Evolutionary conservation across 2,113 vertebrate genomes (phyloP).

Genomic region (Canis aureus): DNA sequence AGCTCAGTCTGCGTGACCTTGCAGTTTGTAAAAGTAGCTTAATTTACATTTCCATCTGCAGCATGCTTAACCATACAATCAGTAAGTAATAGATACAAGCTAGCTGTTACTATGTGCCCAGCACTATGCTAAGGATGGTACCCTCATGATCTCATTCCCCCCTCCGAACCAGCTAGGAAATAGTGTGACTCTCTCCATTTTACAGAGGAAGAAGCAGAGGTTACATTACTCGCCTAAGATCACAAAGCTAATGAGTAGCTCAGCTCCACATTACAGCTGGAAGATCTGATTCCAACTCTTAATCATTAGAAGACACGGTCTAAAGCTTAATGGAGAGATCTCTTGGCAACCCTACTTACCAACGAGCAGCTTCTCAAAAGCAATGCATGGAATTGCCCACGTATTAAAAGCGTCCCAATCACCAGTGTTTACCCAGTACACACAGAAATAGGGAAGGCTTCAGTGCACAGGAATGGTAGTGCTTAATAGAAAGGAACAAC

Average conservation of each 20-base stretch:
- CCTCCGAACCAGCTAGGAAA: not conserved
- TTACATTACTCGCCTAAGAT: constrained; percentile 1
- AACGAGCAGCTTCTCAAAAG: constrained; percentile 25
- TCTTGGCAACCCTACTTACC: not conserved
- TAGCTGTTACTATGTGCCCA: not conserved
- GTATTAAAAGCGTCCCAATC: not conserved
- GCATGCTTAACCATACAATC: not conserved
- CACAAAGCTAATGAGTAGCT: not conserved
- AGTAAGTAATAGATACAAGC: not conserved
- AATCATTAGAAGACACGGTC: not conserved
- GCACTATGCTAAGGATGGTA: not conserved
- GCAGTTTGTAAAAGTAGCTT: not conserved
- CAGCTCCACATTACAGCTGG: not conserved
- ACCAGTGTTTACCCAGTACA: not conserved
- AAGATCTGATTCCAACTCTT: not conserved
- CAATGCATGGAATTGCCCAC: not conserved
- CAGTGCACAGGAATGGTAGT: not conserved
- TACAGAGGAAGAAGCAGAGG: not conserved
- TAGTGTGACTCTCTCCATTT: not conserved
- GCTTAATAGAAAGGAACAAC: not conserved
- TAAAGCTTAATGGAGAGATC: not conserved
- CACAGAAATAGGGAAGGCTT: not conserved
- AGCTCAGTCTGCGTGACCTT: not conserved
- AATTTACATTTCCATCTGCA: not conserved
- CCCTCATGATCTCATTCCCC: not conserved